Percentiles rank a stretch among this genome's conserved stretches.
Conservation (phyloP, 2,888 invertebrate species). For the Amphipoea lucens region DNA sequence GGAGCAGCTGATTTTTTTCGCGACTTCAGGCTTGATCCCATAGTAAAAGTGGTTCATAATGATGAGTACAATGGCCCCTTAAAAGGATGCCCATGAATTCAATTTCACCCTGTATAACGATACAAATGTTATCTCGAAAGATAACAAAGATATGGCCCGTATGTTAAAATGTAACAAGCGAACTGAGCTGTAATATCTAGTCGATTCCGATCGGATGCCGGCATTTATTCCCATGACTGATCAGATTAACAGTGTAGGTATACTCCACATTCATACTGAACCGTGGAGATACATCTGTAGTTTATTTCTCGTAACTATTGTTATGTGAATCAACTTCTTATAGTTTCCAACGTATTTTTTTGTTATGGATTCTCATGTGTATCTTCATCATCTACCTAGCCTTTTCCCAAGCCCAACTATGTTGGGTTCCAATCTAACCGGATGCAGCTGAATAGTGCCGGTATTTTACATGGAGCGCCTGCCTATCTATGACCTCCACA, state of each 20-base stretch:
- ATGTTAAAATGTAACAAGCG: slow-evolving; percentile 36
- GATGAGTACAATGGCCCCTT: no score
- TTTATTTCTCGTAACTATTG: slow-evolving; percentile 10
- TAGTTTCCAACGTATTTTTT: background rate
- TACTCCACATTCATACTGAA: slow-evolving; percentile 47
- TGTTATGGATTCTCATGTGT: background rate
- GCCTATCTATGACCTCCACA: background rate
- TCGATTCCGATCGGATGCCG: slow-evolving; percentile 39
- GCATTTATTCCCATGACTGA: slow-evolving; percentile 55
- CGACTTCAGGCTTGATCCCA: no score
- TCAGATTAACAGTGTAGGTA: slow-evolving; percentile 40
- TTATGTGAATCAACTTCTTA: slow-evolving; percentile 3
- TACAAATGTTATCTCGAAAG: slow-evolving; percentile 28
- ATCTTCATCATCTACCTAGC: background rate
- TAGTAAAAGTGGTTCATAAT: no score
- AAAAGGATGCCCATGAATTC: no score
- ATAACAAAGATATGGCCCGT: slow-evolving; percentile 44
- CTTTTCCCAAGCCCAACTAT: no score
- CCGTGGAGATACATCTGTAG: slow-evolving; percentile 31
- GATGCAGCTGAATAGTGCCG: no score
- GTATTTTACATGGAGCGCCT: background rate
- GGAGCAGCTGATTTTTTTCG: no score
- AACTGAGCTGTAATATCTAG: slow-evolving; percentile 15
- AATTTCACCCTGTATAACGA: background rate
- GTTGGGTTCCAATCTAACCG: no score